phyloP scores from a whole-genome alignment of 2,888 invertebrate species.

The Drosophila rubida region DNA sequence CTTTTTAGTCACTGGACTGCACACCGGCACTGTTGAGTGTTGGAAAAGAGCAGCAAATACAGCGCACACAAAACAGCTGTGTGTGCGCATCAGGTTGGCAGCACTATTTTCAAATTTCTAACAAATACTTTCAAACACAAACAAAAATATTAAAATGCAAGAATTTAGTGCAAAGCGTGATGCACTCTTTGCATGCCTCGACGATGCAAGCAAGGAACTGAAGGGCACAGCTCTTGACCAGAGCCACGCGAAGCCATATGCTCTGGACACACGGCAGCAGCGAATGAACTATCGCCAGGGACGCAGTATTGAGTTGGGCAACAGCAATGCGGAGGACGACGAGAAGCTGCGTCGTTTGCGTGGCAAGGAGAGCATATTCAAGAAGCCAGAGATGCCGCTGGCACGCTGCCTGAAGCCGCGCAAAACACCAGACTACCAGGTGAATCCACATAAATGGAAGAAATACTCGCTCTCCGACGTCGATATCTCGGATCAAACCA shows the following conservation, averaged over 20 bases:
- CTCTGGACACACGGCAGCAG: slow-evolving; percentile 74
- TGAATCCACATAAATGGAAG: slow-evolving; percentile 93
- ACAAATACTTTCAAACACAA: slow-evolving; percentile 69
- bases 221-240: slow-evolving; percentile 85
- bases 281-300: slow-evolving; percentile 72
- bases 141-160: slow-evolving; percentile 72
- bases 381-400: slow-evolving; percentile 89
- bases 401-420: slow-evolving; percentile 86
- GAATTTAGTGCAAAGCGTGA: slow-evolving; percentile 88
- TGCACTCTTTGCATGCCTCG: slow-evolving; percentile 89
- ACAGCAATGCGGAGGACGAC: slow-evolving; percentile 42
- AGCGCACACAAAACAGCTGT: not conserved
- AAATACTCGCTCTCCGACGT: slow-evolving; percentile 93
- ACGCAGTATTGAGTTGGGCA: slow-evolving; percentile 34
- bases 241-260: slow-evolving; percentile 61
- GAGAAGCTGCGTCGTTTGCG: slow-evolving; percentile 74
- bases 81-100: slow-evolving; percentile 34
- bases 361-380: slow-evolving; percentile 91
- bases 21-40: slow-evolving; percentile 53
- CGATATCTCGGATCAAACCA: slow-evolving; percentile 92
- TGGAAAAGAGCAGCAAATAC: not conserved
- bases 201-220: slow-evolving; percentile 87
- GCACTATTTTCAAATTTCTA: slow-evolving; percentile 2
- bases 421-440: slow-evolving; percentile 85
- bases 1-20: slow-evolving; percentile 31